These are phyloP conservation scores for Muntiacus reevesi DNA, from an alignment of 2,113 vertebrate species.

Conservation along the genomic window DNA sequence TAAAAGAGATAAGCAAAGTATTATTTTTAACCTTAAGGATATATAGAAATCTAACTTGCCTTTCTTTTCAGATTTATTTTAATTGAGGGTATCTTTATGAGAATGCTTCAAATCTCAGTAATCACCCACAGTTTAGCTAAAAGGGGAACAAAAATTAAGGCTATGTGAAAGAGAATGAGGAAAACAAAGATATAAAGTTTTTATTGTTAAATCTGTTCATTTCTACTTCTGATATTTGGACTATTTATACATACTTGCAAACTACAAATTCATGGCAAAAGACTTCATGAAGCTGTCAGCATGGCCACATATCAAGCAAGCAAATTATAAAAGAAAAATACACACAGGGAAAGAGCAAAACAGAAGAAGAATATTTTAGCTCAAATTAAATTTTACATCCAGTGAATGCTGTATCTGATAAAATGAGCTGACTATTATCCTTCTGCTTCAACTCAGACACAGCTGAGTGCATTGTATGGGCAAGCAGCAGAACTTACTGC, in stretches of 20 bases:
- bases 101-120: not conserved
- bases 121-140: not conserved
- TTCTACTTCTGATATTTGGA: conserved; percentile 4
- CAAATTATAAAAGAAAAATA: conserved; percentile 57
- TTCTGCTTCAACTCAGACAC: not conserved
- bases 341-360: not conserved
- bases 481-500: not conserved
- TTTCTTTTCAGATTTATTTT: not conserved
- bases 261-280: conserved; percentile 30
- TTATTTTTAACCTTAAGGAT: not conserved
- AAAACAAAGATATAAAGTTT: not conserved
- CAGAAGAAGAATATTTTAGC: conserved; percentile 42
- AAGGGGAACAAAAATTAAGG: not conserved
- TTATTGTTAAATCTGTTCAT: not conserved
- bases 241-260: conserved; percentile 1
- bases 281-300: not conserved
- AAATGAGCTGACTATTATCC: not conserved
- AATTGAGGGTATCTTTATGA: not conserved
- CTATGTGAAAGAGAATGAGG: not conserved
- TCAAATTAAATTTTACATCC: conserved; percentile 30
- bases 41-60: not conserved
- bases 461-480: not conserved
- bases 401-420: not conserved
- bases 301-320: not conserved
- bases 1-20: not conserved